A percentile compares a stretch with the other conserved stretches of the same genome.
Evolutionary conservation across 1,140 invertebrate genomes (phyloP).

Genomic region (Drosophila navojoa): DNA sequence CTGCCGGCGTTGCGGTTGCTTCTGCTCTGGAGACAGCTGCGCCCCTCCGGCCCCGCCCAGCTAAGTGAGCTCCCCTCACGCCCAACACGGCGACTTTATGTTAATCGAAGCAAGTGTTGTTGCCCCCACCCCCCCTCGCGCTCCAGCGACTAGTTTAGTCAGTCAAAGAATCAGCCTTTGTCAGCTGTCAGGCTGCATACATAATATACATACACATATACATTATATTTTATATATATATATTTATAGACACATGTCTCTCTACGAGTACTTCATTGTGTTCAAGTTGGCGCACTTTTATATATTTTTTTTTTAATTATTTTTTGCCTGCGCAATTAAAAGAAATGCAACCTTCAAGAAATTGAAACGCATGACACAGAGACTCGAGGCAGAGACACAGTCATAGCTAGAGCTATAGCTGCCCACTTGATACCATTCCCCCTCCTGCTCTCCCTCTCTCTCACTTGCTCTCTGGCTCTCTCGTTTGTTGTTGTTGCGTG

Average conservation of each 20-base stretch:
- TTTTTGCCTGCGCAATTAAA: conserved; percentile 73
- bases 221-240: neutral
- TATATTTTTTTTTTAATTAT: conserved; percentile 36
- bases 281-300: conserved; percentile 31
- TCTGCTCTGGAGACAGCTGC: neutral
- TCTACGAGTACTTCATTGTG: conserved; percentile 25
- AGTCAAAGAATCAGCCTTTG: conserved; percentile 66
- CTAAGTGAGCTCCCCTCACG: conserved; percentile 27
- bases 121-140: neutral
- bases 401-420: conserved; percentile 20
- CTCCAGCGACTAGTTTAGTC: conserved; percentile 32
- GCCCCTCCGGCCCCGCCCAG: neutral
- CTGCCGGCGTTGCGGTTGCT: conserved; percentile 4
- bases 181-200: conserved; percentile 31
- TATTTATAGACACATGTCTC: conserved; percentile 16
- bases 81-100: conserved; percentile 56
- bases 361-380: conserved; percentile 73
- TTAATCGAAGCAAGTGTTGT: conserved; percentile 63
- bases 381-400: conserved; percentile 25
- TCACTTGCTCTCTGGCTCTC: neutral
- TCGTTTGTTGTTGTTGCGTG: conserved; percentile 21
- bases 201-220: conserved; percentile 8
- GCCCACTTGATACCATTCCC: conserved; percentile 28
- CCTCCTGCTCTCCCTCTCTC: neutral
- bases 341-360: conserved; percentile 69